Percentiles rank a stretch among this genome's conserved stretches.
phyloP scores from a whole-genome alignment of 2,888 invertebrate genomes.

The Mylabris sibirica region DNA sequence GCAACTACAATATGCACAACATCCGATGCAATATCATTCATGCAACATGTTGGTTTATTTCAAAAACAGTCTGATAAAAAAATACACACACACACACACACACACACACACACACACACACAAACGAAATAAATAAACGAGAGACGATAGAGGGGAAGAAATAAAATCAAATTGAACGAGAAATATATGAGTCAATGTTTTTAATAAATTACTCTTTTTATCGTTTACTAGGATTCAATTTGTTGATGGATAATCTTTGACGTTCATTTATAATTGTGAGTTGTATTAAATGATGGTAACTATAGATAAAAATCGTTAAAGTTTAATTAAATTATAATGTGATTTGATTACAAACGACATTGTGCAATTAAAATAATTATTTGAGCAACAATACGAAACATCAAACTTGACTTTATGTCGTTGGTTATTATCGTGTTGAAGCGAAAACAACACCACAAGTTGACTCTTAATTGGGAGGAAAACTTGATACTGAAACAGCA shows the following conservation, averaged over 20 bases:
- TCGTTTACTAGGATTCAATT: not conserved
- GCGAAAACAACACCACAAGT: not conserved
- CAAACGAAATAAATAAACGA: not conserved
- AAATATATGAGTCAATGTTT: not conserved
- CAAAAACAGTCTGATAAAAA: not conserved
- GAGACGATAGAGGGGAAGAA: not conserved
- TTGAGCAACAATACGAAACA: conserved; percentile 23
- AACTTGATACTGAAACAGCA: not conserved
- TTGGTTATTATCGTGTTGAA: not conserved
- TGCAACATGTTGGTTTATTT: conserved; percentile 4
- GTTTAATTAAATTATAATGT: conserved; percentile 3
- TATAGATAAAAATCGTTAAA: not conserved
- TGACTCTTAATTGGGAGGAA: not conserved
- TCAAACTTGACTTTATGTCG: conserved; percentile 24
- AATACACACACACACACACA: conserved; percentile 4
- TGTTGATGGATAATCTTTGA: not conserved
- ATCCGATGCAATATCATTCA: conserved; percentile 18
- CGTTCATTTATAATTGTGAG: not conserved
- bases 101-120: not conserved
- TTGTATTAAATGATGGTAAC: not conserved
- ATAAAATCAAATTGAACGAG: not conserved
- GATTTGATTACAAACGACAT: conserved; percentile 24
- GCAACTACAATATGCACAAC: conserved; percentile 27
- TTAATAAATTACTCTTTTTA: not conserved
- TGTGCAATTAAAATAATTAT: conserved; percentile 29